These are phyloP conservation scores for Fistularia commersonii DNA, from an alignment of 2,797 vertebrate species.

Conservation along the genomic window DNA sequence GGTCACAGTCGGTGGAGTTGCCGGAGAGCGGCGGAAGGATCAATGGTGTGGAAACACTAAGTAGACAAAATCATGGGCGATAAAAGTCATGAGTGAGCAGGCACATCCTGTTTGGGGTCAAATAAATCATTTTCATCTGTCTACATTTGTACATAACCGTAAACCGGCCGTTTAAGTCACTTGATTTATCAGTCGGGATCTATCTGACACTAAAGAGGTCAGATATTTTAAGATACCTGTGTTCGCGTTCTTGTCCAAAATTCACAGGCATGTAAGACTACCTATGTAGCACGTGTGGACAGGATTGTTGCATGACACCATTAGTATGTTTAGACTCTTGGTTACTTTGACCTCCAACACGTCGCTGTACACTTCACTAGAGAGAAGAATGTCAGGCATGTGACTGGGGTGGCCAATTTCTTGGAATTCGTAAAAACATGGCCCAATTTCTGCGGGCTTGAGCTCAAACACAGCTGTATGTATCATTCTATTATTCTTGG, in stretches of 20 bases:
- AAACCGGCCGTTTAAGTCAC: too few relatives aligned
- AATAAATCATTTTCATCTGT: too few relatives aligned
- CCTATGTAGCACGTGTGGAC: constrained; percentile 30
- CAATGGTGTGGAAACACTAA: constrained; percentile 44
- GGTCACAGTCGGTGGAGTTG: constrained; percentile 22
- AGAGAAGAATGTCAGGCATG: too few relatives aligned
- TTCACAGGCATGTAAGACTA: constrained; percentile 31
- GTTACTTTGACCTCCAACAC: constrained; percentile 41
- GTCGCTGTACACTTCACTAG: not conserved
- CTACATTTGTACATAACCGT: too few relatives aligned
- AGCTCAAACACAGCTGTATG: too few relatives aligned
- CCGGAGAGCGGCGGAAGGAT: constrained; percentile 19
- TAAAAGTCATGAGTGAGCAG: not conserved
- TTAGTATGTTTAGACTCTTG: constrained; percentile 25
- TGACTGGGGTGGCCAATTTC: too few relatives aligned
- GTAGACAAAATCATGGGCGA: constrained; percentile 24
- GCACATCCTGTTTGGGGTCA: not conserved
- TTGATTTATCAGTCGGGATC: not conserved
- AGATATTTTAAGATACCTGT: constrained; percentile 28
- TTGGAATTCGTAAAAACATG: too few relatives aligned
- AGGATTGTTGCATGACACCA: constrained; percentile 24
- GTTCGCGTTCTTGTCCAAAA: constrained; percentile 34
- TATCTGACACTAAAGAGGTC: constrained; percentile 26
- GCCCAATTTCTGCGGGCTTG: too few relatives aligned
- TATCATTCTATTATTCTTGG: too few relatives aligned